phyloP scores from a whole-genome alignment of 2,888 invertebrate species.

The Drosophila demipolita region DNA sequence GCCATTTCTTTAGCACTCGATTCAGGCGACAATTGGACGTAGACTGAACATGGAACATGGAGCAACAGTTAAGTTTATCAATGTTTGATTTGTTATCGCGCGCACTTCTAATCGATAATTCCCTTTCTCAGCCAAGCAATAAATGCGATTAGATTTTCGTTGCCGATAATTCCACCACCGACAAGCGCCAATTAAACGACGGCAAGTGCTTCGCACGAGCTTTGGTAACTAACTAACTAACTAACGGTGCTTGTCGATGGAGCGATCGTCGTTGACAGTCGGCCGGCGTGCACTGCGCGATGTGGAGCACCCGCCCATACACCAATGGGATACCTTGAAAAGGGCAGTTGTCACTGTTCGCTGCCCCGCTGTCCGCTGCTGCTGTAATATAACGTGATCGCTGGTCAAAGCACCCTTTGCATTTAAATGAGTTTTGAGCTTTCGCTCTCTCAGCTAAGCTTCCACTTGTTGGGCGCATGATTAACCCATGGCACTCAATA shows the following conservation, averaged over 20 bases:
- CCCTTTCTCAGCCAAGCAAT: slow-evolving; percentile 45
- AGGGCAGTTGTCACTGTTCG: slow-evolving; percentile 44
- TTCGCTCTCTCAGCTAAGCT: neutral
- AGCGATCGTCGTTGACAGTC: slow-evolving; percentile 43
- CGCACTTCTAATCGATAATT: slow-evolving; percentile 63
- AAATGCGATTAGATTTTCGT: slow-evolving; percentile 59
- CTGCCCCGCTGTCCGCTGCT: slow-evolving; percentile 1
- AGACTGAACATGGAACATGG: slow-evolving; percentile 49
- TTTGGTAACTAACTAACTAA: slow-evolving; percentile 40
- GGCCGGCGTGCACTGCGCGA: slow-evolving; percentile 47
- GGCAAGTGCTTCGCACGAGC: slow-evolving; percentile 51
- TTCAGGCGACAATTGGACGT: slow-evolving; percentile 9
- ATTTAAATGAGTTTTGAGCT: slow-evolving; percentile 57
- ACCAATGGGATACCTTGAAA: slow-evolving; percentile 38
- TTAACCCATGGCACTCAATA: slow-evolving; percentile 16
- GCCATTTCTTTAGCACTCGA: slow-evolving; percentile 62
- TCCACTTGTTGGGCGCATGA: neutral
- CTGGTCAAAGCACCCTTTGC: slow-evolving; percentile 40
- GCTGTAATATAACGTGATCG: slow-evolving; percentile 70
- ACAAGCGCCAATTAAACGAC: slow-evolving; percentile 16
- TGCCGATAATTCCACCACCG: slow-evolving; percentile 17
- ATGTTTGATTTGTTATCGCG: slow-evolving; percentile 41
- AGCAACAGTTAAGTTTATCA: slow-evolving; percentile 30
- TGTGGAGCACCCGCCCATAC: slow-evolving; percentile 64
- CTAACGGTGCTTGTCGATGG: slow-evolving; percentile 62